Base-by-base conservation (phyloP, 2,797 vertebrate genomes). In the Leptatherina wallacei region DNA sequence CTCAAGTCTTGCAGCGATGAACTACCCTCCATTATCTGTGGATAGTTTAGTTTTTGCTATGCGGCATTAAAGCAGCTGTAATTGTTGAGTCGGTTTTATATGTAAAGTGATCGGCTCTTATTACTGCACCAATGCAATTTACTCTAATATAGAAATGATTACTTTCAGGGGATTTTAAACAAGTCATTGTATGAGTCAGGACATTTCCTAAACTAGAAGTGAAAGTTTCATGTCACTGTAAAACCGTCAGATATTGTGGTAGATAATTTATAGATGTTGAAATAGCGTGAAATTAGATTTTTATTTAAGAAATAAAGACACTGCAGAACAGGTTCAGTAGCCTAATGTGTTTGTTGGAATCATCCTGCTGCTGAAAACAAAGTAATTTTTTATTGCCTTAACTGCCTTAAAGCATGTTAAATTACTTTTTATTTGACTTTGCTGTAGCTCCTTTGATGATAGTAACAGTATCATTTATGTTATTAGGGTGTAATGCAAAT, bases 191-290 rank as follows among this genome's bases (percentile, higher is more conserved):
- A 44, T 77, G 47, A 78, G 35, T 81, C 65, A 67, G 22, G 59
- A 64, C 9, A 47, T 70, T 60, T 54, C 44, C 30, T 35, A 66
- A 82, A 86, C 52, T 84, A 42, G 59, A 52, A 81, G 32, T 84
- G 65, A 81, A 87, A 90, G 70, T 87, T 79, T 52, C 4, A 13
- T 38, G 30, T n/a, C 40, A 33, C 49, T 36, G 12, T 29, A 38
- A 38, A 38, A 14, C 36, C 32, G 1, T 27, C 24, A 27, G 6
- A 6, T 6, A 32, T 6, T 32, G 32, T 6, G 6, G 32, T 32
- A 27, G 2, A 27, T 32, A 32, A 32, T 32, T 32, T 32, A 32
- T 32, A 18, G 4, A 30, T 20, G 40, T 16, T 61, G 4, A 44
- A 29, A 44, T 40, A 30, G 36, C 10, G 22, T 61, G 13, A 27